phyloP scores from a whole-genome alignment of 1,140 invertebrate species.

The Drosophila lacertosa region DNA sequence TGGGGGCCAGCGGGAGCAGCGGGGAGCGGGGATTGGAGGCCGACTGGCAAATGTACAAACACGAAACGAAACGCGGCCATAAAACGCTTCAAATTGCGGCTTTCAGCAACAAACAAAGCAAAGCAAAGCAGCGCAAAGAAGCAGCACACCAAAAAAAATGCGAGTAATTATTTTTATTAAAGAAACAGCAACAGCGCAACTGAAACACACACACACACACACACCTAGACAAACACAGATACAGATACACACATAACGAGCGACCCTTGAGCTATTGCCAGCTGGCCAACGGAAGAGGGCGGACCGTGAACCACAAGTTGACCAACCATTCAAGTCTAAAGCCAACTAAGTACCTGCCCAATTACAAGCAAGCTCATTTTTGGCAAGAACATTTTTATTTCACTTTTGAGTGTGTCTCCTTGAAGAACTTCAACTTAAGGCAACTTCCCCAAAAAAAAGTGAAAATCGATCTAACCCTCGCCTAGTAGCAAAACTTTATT shows the following conservation, averaged over 20 bases:
- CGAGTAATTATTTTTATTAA: slow-evolving; percentile 78
- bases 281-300: too few relatives aligned
- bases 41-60: slow-evolving; percentile 46
- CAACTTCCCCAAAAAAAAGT: too few relatives aligned
- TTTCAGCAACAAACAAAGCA: slow-evolving; percentile 65
- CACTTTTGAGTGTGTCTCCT: too few relatives aligned
- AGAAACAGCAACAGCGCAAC: slow-evolving; percentile 33
- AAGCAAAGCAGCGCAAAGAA: slow-evolving; percentile 43
- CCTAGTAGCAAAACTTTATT: too few relatives aligned
- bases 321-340: too few relatives aligned
- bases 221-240: slow-evolving; percentile 13
- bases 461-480: too few relatives aligned
- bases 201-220: slow-evolving; percentile 19
- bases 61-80: slow-evolving; percentile 72
- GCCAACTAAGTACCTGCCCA: too few relatives aligned
- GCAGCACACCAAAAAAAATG: slow-evolving; percentile 51
- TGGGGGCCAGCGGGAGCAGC: not conserved
- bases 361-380: too few relatives aligned
- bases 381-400: too few relatives aligned
- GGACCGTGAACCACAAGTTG: too few relatives aligned
- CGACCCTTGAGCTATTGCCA: slow-evolving; percentile 33
- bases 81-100: slow-evolving; percentile 76
- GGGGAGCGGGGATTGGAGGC: not conserved
- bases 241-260: slow-evolving; percentile 25
- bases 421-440: too few relatives aligned